Conservation (phyloP, 2,797 vertebrate genomes). For the Pseudochirops cupreus region DNA sequence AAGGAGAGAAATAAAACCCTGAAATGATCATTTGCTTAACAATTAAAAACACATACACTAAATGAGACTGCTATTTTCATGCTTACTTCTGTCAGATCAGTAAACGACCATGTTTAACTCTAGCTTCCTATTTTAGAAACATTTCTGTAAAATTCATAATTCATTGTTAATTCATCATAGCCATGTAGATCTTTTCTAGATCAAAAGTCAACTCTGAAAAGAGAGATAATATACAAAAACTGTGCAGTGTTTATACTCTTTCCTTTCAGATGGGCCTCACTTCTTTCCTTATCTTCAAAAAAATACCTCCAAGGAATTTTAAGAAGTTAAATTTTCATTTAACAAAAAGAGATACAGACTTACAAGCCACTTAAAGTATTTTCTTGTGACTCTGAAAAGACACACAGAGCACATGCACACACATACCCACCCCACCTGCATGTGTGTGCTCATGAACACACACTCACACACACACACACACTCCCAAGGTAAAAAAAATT, state of each 20-base stretch:
- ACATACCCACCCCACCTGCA: no score
- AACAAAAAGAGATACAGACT: background rate
- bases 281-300: background rate
- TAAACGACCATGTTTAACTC: background rate
- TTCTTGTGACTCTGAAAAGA: background rate
- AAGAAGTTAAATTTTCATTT: background rate
- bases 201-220: background rate
- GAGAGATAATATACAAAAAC: background rate
- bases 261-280: background rate
- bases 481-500: background rate
- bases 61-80: background rate
- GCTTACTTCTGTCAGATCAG: conserved; percentile 17
- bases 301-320: background rate
- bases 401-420: no score
- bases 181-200: background rate
- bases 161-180: conserved; percentile 14
- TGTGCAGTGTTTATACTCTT: background rate
- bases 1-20: conserved; percentile 33
- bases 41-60: conserved; percentile 7
- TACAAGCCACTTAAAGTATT: background rate
- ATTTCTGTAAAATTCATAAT: conserved; percentile 17
- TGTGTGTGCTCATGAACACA: no score
- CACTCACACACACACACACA: background rate
- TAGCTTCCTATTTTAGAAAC: background rate
- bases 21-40: conserved; percentile 30